phyloP scores from a whole-genome alignment of 2,797 vertebrate species.

The Labeo calbasu region DNA sequence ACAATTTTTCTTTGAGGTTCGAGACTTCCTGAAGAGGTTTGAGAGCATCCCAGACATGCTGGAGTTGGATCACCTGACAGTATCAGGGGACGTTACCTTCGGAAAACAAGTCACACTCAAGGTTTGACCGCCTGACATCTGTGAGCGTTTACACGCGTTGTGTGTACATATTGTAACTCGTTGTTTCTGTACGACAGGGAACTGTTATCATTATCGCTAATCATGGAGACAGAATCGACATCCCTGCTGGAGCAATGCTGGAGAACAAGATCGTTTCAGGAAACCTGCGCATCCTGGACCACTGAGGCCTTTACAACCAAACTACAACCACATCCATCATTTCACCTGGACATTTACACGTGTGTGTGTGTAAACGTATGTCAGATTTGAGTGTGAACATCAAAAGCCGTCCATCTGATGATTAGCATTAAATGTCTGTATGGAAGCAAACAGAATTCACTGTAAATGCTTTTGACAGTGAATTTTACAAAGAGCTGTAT shows the following conservation, averaged over 20 bases:
- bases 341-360: slow-evolving; percentile 17
- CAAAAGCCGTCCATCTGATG: background rate
- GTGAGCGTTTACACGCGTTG: background rate
- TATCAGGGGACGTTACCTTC: slow-evolving; percentile 91
- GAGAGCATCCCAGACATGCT: slow-evolving; percentile 92
- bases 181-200: slow-evolving; percentile 76
- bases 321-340: slow-evolving; percentile 2
- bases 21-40: slow-evolving; percentile 85
- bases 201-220: slow-evolving; percentile 98
- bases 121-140: slow-evolving; percentile 64
- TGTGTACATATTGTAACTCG: background rate
- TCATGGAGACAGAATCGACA: slow-evolving; percentile 94
- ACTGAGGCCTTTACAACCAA: slow-evolving; percentile 75
- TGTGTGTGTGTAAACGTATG: background rate
- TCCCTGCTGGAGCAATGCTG: slow-evolving; percentile 92
- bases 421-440: background rate
- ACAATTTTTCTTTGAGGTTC: slow-evolving; percentile 73
- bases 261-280: slow-evolving; percentile 98
- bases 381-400: slow-evolving; percentile 9
- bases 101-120: slow-evolving; percentile 88
- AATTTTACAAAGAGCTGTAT: background rate
- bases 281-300: slow-evolving; percentile 95
- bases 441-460: background rate
- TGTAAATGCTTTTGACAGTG: background rate
- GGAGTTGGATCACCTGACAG: slow-evolving; percentile 89